Evolutionary conservation across 1,140 invertebrate species (phyloP), one percentile per base, ranked within the genome.

Genomic region (Armadillidium nasatum): DNA sequence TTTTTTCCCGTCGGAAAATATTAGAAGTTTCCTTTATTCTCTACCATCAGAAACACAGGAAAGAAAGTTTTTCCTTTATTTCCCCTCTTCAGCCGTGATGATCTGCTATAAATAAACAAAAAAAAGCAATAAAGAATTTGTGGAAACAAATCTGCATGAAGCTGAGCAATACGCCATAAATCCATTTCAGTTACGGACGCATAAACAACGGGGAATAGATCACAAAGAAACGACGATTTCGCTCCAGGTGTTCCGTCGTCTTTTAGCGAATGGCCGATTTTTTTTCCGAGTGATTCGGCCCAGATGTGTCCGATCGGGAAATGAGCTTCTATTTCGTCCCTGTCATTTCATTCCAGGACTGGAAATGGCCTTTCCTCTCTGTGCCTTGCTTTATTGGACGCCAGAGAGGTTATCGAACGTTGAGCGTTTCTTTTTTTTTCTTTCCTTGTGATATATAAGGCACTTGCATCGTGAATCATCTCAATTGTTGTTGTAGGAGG

Each of bases 171-270:
- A 60, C 50, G 19, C 11, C 33, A 60, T 60, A 60, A 60, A 60
- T 60, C 50, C 50, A 60, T 60, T 60, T 60, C 50, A 60, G 19
- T 13, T 19, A 60, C 50, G 50, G 50, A 4, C 50, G 7, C 7
- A 60, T 60, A 60, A 60, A 60, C 50, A 60, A 60, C 50, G 50
- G 50, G 19, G 33, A 60, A 60, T 60, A 60, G 50, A 60, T 60
- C 50, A 60, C 11, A 60, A 4, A 15, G 50, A 19, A 13, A 60
- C 50, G 50, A 60, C 19, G 50, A 15, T 15, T 60, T 7, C 50
- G 50, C 19, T 60, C 11, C 50, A 60, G 50, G 50, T 60, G 50
- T 60, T 60, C 50, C 50, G 19, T 3, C 50, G 11, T 15, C 50
- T 60, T 19, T 15, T 19, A 15, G 50, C 50, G 19, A 60, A 60